A percentile compares a stretch with the other conserved stretches of the same genome.
Conservation (phyloP, 2,113 vertebrate species). For the Gambusia holbrooki region DNA sequence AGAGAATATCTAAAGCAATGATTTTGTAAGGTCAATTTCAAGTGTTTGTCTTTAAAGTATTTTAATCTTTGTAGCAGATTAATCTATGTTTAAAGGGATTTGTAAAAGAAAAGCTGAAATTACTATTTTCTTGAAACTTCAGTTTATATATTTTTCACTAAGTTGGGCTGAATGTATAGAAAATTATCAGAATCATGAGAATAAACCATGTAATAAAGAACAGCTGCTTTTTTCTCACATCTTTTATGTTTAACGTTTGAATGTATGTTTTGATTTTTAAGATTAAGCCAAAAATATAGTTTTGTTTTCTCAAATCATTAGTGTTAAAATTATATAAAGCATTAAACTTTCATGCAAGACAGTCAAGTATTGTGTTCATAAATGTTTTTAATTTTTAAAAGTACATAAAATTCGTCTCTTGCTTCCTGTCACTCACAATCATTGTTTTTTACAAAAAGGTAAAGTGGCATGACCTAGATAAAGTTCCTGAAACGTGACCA, state of each 20-base stretch:
- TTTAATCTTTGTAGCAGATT: too few relatives aligned
- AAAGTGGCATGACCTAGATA: neutral
- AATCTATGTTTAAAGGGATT: neutral
- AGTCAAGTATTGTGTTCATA: neutral
- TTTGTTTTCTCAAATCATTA: neutral
- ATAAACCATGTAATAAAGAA: too few relatives aligned
- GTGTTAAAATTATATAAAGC: neutral
- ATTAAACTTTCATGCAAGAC: neutral
- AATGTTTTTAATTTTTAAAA: conserved; percentile 1
- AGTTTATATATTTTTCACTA: neutral
- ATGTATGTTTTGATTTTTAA: neutral
- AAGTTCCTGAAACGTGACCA: neutral
- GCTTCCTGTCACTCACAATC: neutral
- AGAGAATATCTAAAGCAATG: too few relatives aligned
- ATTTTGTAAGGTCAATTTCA: too few relatives aligned
- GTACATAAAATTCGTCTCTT: neutral
- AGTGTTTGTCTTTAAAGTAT: too few relatives aligned
- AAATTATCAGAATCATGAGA: neutral
- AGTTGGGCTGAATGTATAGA: neutral
- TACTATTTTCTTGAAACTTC: neutral
- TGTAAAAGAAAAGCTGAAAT: neutral
- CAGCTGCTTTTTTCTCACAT: too few relatives aligned
- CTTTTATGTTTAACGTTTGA: too few relatives aligned
- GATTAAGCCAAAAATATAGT: too few relatives aligned
- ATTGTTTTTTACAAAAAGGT: neutral